These are phyloP conservation scores for Lagodon rhomboides DNA, from an alignment of 2,797 vertebrate species.

Conservation along the genomic window DNA sequence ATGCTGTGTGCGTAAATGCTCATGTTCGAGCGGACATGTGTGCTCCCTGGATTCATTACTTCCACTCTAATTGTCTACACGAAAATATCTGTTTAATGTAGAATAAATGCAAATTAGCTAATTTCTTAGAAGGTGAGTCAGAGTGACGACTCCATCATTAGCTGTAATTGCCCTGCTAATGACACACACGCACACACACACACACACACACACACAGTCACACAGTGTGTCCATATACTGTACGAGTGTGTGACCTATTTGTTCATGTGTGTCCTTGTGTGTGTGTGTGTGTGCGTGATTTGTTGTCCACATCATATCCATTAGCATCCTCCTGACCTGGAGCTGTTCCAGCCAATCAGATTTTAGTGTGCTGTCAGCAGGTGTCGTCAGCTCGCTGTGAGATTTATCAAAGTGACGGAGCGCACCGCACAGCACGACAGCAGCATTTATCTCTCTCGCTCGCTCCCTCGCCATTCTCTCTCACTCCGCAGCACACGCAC, in stretches of 20 bases:
- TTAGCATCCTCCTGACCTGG: slow-evolving; percentile 81
- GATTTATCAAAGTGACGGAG: slow-evolving; percentile 86
- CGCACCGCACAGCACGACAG: slow-evolving; percentile 77
- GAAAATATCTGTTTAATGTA: slow-evolving; percentile 40
- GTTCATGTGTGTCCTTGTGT: slow-evolving; percentile 32
- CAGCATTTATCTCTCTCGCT: slow-evolving; percentile 80
- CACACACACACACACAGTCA: slow-evolving; percentile 63
- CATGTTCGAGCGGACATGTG: slow-evolving; percentile 11
- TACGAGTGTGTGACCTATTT: slow-evolving; percentile 43
- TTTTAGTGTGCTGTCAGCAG: slow-evolving; percentile 82
- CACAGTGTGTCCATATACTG: slow-evolving; percentile 31
- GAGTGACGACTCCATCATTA: slow-evolving; percentile 54
- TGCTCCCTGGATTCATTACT: slow-evolving; percentile 37
- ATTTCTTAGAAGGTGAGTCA: slow-evolving; percentile 60
- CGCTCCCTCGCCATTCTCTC: slow-evolving; percentile 28
- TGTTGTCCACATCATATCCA: slow-evolving; percentile 81
- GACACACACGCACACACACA: slow-evolving; percentile 62
- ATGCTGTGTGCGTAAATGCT: not conserved
- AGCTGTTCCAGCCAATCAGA: slow-evolving; percentile 83
- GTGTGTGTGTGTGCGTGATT: slow-evolving; percentile 55
- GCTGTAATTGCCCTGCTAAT: slow-evolving; percentile 67
- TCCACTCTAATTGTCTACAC: slow-evolving; percentile 33
- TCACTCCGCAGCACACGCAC: slow-evolving; percentile 13
- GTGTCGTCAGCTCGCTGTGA: slow-evolving; percentile 83
- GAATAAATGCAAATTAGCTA: slow-evolving; percentile 53